A percentile compares a stretch with the other conserved stretches of the same genome.
Conservation (phyloP, 2,888 invertebrate genomes). For the Thecophora atra region DNA sequence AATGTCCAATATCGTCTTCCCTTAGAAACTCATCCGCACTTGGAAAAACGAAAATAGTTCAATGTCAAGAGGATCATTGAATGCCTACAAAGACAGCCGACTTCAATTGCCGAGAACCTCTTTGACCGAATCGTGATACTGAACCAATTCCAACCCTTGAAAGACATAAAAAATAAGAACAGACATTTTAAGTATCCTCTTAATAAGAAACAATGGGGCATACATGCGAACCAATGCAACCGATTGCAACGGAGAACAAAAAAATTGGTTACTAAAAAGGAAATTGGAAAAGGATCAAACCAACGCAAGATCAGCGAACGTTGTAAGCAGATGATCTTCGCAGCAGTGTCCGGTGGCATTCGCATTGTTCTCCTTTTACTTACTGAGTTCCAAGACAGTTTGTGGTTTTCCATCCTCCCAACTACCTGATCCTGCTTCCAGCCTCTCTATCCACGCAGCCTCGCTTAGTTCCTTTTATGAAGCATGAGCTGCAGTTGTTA, state of each 20-base stretch:
- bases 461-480: neutral
- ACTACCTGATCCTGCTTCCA: neutral
- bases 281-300: neutral
- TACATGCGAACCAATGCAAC: neutral
- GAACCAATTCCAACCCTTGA: neutral
- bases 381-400: neutral
- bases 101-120: neutral
- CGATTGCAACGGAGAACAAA: neutral
- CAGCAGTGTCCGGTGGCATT: neutral
- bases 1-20: too few relatives aligned
- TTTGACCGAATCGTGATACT: neutral
- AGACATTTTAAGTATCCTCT: neutral
- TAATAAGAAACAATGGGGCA: neutral
- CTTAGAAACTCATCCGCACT: too few relatives aligned
- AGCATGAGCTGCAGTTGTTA: too few relatives aligned
- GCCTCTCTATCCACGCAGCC: neutral
- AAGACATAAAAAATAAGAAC: neutral
- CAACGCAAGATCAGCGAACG: conserved; percentile 5
- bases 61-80: conserved; percentile 2
- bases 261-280: neutral
- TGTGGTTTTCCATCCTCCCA: neutral
- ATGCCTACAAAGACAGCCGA: conserved; percentile 10
- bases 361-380: neutral
- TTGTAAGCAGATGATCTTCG: neutral
- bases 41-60: conserved; percentile 3